A percentile compares a stretch with the other conserved stretches of the same genome.
Evolutionary conservation across 2,797 vertebrate genomes (phyloP).

Genomic region (Eulemur rubriventer): DNA sequence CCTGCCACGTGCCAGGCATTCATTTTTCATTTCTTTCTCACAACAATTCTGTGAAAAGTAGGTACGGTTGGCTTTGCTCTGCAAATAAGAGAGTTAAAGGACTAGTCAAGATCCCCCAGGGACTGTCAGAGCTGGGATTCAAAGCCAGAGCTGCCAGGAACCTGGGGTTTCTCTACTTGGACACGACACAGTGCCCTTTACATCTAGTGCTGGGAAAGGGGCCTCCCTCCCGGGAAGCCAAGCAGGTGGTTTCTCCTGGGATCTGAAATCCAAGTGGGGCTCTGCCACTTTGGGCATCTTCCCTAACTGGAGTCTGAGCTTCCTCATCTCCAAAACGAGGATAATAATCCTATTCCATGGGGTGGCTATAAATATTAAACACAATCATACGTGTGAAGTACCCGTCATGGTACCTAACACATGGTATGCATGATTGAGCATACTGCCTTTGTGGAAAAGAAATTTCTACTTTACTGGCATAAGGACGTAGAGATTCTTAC

Average conservation of each 20-base stretch:
- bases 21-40: neutral
- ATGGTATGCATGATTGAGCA: neutral
- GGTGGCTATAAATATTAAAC: neutral
- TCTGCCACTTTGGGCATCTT: neutral
- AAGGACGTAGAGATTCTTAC: neutral
- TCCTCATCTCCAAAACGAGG: neutral
- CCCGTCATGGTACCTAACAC: neutral
- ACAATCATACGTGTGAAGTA: neutral
- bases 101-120: no score
- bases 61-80: neutral
- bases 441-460: neutral
- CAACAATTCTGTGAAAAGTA: neutral
- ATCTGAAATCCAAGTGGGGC: neutral
- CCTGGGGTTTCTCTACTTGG: rapidly evolving
- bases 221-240: neutral
- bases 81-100: neutral
- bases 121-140: neutral
- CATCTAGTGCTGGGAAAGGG: no score
- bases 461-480: neutral
- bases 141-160: neutral
- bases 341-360: neutral
- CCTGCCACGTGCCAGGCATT: neutral
- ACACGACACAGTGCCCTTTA: neutral
- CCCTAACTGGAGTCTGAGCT: neutral
- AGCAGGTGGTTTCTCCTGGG: neutral